Conservation (phyloP, 1,140 invertebrate species). For the Coptotermes formosanus region DNA sequence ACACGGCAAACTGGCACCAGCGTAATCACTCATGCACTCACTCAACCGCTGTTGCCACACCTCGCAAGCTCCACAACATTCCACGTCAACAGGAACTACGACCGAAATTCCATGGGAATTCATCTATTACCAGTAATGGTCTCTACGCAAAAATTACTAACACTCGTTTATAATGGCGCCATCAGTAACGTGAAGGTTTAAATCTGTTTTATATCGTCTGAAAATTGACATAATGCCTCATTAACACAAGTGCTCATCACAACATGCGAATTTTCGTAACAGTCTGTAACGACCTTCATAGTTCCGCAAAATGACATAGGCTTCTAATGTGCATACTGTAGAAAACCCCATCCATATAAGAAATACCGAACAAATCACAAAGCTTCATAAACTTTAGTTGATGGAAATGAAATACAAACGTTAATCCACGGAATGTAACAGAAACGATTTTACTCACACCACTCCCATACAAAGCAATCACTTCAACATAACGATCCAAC, state of each 20-base stretch:
- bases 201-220: too few relatives aligned
- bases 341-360: too few relatives aligned
- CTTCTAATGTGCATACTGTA: too few relatives aligned
- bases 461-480: background rate
- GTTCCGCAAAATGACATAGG: background rate
- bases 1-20: background rate
- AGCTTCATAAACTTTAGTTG: background rate
- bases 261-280: background rate
- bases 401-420: background rate
- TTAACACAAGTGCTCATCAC: background rate
- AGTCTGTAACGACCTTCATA: background rate
- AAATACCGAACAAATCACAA: background rate
- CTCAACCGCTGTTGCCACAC: constrained; percentile 8
- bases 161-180: too few relatives aligned
- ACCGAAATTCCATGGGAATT: background rate
- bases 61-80: background rate
- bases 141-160: too few relatives aligned
- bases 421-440: background rate
- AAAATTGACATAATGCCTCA: background rate
- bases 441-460: background rate
- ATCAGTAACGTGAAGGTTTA: background rate
- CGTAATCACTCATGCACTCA: constrained; percentile 5
- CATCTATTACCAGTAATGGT: too few relatives aligned
- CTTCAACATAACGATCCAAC: background rate
- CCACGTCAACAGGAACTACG: constrained; percentile 10